These are phyloP conservation scores for Perizoma affinitatum DNA, from an alignment of 2,888 invertebrate species.

Conservation along the genomic window DNA sequence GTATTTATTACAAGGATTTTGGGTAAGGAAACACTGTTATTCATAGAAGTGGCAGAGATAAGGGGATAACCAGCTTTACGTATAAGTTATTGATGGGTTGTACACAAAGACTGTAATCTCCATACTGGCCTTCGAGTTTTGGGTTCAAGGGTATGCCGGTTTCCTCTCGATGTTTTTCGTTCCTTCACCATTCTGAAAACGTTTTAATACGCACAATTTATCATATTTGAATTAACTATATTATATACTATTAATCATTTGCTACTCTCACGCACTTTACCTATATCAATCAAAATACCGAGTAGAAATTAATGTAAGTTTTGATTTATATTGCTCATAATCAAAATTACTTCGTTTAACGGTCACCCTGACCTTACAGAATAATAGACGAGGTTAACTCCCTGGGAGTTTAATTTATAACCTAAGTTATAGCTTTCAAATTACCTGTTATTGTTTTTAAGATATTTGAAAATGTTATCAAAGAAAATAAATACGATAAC, in stretches of 20 bases:
- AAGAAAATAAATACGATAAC: constrained; percentile 1
- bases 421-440: constrained; percentile 12
- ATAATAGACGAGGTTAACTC: constrained; percentile 19
- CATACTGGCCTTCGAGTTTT: too few relatives aligned
- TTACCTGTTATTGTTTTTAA: neutral
- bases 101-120: too few relatives aligned
- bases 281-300: constrained; percentile 7
- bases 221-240: too few relatives aligned
- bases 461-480: constrained; percentile 20
- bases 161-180: too few relatives aligned
- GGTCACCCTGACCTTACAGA: constrained; percentile 18
- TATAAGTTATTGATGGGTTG: too few relatives aligned
- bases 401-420: constrained; percentile 9
- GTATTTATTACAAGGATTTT: constrained; percentile 22
- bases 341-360: constrained; percentile 15
- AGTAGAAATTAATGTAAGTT: constrained; percentile 4
- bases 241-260: too few relatives aligned
- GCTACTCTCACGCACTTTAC: too few relatives aligned
- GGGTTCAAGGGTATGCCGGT: too few relatives aligned
- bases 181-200: too few relatives aligned
- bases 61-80: too few relatives aligned
- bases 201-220: too few relatives aligned
- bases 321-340: constrained; percentile 17
- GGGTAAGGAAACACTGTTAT: neutral
- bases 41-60: too few relatives aligned